Evolutionary conservation across 2,797 vertebrate species (phyloP), one percentile per base, ranked within the genome.

Genomic region (Malacoraja senta): DNA sequence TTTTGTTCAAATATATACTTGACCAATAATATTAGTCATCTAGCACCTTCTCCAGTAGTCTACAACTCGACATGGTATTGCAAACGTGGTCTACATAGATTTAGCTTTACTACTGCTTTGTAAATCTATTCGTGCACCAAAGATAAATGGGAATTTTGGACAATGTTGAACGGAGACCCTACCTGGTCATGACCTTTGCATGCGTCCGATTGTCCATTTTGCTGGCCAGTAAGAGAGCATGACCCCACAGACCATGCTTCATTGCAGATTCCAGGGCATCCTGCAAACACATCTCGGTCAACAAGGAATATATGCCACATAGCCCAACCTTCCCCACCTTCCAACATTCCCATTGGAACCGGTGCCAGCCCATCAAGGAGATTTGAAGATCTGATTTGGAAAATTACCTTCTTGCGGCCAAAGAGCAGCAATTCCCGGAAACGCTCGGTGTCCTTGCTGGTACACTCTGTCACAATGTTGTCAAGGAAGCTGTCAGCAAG

Each of bases 171-270:
- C 17, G 26, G n/a, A 17, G 26, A 7, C 58, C 80, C 74, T 95
- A 99, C 99, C 98, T 98, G 93, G 98, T 99, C 99, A 99, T 99
- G 93, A 99, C 98, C 44, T 98, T 96, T 6, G 99, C 98, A 0
- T 99, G 99, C 0, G 98, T 99, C 94, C 99, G 96, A 95, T 96
- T 99, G 96, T 99, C 99, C 98, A 99, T 99, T 96, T 99, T 99
- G 95, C 99, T 99, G 93, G 99, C 98, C 77, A 99, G 96, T 0
- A 99, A 95, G 93, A 99, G 95, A 1, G 99, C 99, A 0, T 99
- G 99, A n/a, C 99, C 99, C 99, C 99, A 99, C 17, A 99, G 96
- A 0, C 98, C 98, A 3, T 96, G 97, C 94, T 99, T 99, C 99
- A 99, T 99, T 0, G 98, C 98, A n/a, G 98, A 98, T 95, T 99